phyloP scores from a whole-genome alignment of 2,113 vertebrate genomes.

The Lycocorax pyrrhopterus region DNA sequence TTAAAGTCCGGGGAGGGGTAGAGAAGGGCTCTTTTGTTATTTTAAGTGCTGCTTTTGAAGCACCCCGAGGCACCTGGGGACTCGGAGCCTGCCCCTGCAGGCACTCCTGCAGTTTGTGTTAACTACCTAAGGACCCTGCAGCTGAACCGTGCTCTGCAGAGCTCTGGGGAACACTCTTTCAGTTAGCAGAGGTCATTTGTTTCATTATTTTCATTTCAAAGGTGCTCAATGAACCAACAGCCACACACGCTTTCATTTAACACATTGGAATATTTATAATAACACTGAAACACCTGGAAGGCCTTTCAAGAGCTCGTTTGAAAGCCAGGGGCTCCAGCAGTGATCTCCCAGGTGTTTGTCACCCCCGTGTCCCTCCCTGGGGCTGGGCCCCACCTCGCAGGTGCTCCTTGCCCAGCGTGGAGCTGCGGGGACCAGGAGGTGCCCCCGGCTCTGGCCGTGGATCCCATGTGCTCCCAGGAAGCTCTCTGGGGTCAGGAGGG shows the following conservation, averaged over 20 bases:
- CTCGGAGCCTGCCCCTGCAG: accelerated
- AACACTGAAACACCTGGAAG: not conserved
- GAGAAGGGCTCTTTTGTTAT: not conserved
- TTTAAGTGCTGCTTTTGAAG: not conserved
- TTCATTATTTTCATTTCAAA: not conserved
- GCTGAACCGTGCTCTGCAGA: accelerated
- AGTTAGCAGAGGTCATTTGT: not conserved
- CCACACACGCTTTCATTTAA: accelerated
- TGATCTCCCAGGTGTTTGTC: accelerated
- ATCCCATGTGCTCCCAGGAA: accelerated
- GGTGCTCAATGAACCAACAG: not conserved
- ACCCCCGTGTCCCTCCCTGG: not conserved
- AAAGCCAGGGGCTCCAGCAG: not conserved
- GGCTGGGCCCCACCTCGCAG: accelerated
- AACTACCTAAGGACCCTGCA: not conserved
- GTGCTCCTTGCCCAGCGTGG: accelerated
- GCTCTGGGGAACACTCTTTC: accelerated
- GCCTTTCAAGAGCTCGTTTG: not conserved
- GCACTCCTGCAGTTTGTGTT: accelerated
- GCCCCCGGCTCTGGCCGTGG: accelerated
- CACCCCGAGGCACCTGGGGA: not conserved
- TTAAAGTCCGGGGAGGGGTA: not conserved
- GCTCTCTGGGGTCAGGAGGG: not conserved
- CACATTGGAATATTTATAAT: not conserved
- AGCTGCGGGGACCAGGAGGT: not conserved